Conservation (phyloP, 2,113 vertebrate species). For the Gymnorhina tibicen region DNA sequence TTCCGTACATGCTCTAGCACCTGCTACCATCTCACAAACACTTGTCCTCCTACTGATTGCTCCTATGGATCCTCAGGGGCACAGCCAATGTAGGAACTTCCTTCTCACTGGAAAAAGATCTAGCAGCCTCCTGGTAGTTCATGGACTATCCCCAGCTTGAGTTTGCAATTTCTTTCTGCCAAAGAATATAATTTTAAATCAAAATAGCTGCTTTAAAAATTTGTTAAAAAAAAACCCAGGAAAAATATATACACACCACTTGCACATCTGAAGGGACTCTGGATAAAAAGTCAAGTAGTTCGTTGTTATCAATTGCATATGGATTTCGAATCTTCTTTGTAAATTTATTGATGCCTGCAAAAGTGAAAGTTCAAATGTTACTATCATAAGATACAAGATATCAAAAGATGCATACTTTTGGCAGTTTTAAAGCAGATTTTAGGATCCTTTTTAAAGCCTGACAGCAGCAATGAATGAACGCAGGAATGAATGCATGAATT, state of each 20-base stretch:
- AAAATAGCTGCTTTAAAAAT: background rate
- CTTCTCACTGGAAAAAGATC: background rate
- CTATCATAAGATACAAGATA: background rate
- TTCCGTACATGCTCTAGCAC: background rate
- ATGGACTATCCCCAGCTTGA: background rate
- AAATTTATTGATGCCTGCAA: constrained; percentile 96
- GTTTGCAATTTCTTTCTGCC: background rate
- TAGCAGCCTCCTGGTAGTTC: background rate
- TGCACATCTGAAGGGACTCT: constrained; percentile 97
- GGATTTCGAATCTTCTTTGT: constrained; percentile 97
- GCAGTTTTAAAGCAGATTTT: background rate
- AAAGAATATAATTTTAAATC: background rate
- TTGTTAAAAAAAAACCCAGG: too few relatives aligned
- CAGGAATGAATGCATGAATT: background rate
- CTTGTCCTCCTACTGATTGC: background rate
- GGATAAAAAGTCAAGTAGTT: constrained; percentile 96
- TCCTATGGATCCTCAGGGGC: background rate
- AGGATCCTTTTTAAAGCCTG: background rate
- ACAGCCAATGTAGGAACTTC: background rate
- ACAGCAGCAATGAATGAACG: background rate
- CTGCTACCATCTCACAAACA: background rate
- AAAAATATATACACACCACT: constrained; percentile 84
- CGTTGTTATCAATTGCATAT: constrained; percentile 95
- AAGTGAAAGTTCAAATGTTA: constrained; percentile 43
- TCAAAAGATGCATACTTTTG: background rate